Conservation (phyloP, 2,797 vertebrate genomes). For the Danio choprae region DNA sequence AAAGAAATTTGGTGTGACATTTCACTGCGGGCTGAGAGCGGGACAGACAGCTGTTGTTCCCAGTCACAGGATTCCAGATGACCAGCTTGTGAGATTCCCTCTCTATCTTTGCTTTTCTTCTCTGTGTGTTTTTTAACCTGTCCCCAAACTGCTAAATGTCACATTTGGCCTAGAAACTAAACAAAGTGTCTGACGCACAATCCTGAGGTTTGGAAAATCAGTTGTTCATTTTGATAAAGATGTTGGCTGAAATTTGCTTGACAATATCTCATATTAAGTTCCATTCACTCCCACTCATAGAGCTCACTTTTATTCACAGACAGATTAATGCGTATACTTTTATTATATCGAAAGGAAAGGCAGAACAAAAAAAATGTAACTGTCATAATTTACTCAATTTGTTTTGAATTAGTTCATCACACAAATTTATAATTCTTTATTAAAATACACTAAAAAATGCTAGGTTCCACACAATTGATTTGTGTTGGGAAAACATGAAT, state of each 20-base stretch:
- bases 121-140: conserved; percentile 26
- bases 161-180: conserved; percentile 29
- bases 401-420: neutral
- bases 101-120: conserved; percentile 50
- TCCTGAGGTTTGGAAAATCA: neutral
- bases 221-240: conserved; percentile 13
- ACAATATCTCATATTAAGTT: conserved; percentile 55
- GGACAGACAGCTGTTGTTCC: conserved; percentile 73
- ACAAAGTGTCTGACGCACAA: neutral
- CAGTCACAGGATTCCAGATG: conserved; percentile 56
- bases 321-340: conserved; percentile 16
- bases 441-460: no score
- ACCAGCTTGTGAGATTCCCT: conserved; percentile 47
- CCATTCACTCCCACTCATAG: conserved; percentile 33
- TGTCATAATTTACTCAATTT: neutral
- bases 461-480: no score
- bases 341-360: conserved; percentile 1
- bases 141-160: conserved; percentile 57
- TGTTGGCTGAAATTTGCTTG: neutral
- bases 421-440: neutral
- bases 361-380: neutral
- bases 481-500: no score
- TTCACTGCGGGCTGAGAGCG: conserved; percentile 71
- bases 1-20: conserved; percentile 78
- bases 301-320: conserved; percentile 23